Conservation (phyloP, 2,797 vertebrate genomes). For the Microctenopoma stevenorrisi region DNA sequence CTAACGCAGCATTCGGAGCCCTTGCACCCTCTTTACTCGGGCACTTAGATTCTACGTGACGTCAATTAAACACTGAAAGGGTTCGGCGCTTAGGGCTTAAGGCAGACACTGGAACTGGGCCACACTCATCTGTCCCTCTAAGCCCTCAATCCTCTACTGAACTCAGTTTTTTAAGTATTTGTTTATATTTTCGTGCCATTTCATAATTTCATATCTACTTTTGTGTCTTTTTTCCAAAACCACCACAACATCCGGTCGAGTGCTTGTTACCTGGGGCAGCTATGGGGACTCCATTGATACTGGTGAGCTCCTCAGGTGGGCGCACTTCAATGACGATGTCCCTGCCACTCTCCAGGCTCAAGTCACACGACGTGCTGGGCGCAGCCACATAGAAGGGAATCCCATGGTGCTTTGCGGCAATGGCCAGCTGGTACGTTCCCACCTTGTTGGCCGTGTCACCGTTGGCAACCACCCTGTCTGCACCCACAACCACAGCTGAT, state of each 20-base stretch:
- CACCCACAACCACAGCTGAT: conserved; percentile 91
- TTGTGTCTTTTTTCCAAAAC: neutral
- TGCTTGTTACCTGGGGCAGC: conserved; percentile 85
- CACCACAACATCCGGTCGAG: neutral
- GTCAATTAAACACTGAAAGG: conserved; percentile 20
- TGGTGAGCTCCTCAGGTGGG: conserved; percentile 89
- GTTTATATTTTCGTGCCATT: too few species aligned
- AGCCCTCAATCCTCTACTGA: conserved; percentile 6
- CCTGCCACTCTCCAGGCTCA: conserved; percentile 85
- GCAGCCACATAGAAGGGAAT: conserved; percentile 95
- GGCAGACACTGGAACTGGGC: conserved; percentile 6
- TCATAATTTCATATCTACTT: neutral
- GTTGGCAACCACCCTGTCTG: conserved; percentile 92
- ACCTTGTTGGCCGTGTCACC: conserved; percentile 95
- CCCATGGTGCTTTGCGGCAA: conserved; percentile 88
- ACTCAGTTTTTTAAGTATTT: neutral
- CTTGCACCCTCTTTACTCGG: conserved; percentile 1
- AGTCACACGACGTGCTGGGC: conserved; percentile 92
- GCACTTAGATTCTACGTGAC: conserved; percentile 19
- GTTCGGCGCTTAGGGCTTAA: conserved; percentile 17
- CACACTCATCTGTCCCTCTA: conserved; percentile 14
- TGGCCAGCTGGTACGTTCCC: conserved; percentile 93
- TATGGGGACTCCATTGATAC: conserved; percentile 86
- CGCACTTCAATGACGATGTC: conserved; percentile 92
- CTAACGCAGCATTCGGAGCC: neutral